Percentiles rank a stretch among this genome's conserved stretches.
Evolutionary conservation across 1,140 invertebrate genomes (phyloP).

Genomic region (Trissolcus basalis): DNA sequence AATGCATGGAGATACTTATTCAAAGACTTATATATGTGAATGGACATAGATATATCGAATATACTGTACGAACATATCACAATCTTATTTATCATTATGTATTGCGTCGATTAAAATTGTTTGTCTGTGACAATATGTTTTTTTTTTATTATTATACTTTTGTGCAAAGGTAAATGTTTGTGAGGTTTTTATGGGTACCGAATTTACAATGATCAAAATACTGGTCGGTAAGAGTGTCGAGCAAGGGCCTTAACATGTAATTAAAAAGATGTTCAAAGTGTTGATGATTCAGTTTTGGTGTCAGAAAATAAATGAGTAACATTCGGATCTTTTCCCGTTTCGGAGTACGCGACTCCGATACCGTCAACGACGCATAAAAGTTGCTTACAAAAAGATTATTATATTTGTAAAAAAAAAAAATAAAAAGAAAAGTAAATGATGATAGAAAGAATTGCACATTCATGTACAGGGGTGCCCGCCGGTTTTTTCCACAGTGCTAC

Average conservation of each 20-base stretch:
- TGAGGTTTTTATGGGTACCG: not conserved
- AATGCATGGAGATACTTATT: conserved; percentile 26
- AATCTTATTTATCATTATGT: conserved; percentile 28
- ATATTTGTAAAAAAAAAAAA: conserved; percentile 56
- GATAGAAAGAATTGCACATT: conserved; percentile 42
- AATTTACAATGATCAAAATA: conserved; percentile 19
- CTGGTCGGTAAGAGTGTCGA: conserved; percentile 15
- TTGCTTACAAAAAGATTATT: conserved; percentile 48
- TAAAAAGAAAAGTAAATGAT: not conserved
- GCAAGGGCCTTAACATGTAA: conserved; percentile 24
- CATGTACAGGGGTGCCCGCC: conserved; percentile 40
- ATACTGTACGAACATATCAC: conserved; percentile 35
- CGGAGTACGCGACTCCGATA: conserved; percentile 34
- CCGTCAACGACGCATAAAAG: conserved; percentile 47
- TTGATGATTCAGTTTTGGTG: not conserved
- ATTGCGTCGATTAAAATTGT: not conserved
- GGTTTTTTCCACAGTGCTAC: conserved; percentile 34
- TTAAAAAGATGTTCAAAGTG: not conserved
- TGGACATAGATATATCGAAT: too few relatives aligned
- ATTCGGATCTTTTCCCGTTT: conserved; percentile 49
- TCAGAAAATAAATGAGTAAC: not conserved
- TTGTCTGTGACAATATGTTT: too few relatives aligned
- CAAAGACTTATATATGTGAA: conserved; percentile 10
- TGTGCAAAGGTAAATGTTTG: too few relatives aligned
- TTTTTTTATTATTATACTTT: too few relatives aligned